These are phyloP conservation scores for Spinibarbus caldwelli DNA, from an alignment of 2,797 vertebrate genomes.

Conservation along the genomic window DNA sequence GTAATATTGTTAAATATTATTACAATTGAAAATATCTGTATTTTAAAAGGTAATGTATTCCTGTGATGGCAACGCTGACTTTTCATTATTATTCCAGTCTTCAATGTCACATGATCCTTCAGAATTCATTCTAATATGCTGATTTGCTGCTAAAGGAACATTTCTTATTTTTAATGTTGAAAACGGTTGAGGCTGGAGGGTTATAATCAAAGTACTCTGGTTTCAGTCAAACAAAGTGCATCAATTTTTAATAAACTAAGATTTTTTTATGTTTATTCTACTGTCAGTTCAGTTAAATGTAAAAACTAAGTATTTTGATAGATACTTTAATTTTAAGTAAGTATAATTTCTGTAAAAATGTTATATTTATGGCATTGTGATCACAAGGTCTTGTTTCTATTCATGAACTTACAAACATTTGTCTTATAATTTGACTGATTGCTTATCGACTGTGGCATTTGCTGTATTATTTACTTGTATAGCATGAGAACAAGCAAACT, in stretches of 20 bases:
- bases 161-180: neutral
- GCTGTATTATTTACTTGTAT: neutral
- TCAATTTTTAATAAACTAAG: neutral
- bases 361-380: neutral
- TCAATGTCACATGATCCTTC: neutral
- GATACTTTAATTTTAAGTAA: neutral
- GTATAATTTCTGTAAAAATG: neutral
- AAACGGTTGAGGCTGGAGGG: neutral
- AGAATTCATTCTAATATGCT: neutral
- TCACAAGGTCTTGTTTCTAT: neutral
- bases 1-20: neutral
- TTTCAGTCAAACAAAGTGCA: neutral
- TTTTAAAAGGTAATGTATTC: neutral
- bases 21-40: neutral
- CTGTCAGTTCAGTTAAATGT: neutral
- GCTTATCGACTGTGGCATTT: conserved; percentile 6
- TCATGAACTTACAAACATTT: neutral
- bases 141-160: neutral
- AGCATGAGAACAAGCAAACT: conserved; percentile 5
- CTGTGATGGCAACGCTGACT: neutral
- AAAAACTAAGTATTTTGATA: neutral
- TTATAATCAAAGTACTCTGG: neutral
- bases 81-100: neutral
- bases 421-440: neutral
- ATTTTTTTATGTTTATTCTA: neutral